A percentile compares a stretch with the other conserved stretches of the same genome.
Evolutionary conservation across 2,888 invertebrate genomes (phyloP).

Genomic region (Drosophila colorata): DNA sequence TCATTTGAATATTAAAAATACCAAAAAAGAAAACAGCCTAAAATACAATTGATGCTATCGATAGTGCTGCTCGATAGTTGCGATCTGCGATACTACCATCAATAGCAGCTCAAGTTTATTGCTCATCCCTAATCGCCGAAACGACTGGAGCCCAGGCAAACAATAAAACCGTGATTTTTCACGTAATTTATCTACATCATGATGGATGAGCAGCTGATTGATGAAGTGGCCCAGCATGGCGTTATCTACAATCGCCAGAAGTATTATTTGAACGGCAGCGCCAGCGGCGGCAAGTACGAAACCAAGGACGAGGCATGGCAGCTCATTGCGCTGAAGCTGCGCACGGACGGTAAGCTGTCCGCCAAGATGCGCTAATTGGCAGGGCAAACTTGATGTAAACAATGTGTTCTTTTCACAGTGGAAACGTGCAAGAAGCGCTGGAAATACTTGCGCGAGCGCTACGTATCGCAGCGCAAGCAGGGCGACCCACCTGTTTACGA

Average conservation of each 20-base stretch:
- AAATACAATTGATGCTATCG: not conserved
- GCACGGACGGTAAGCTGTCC: slow-evolving; percentile 83
- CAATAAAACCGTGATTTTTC: slow-evolving; percentile 28
- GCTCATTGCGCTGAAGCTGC: slow-evolving; percentile 82
- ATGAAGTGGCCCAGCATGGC: slow-evolving; percentile 84
- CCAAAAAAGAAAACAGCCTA: slow-evolving; percentile 4
- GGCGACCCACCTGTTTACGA: slow-evolving; percentile 85
- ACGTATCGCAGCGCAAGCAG: slow-evolving; percentile 85
- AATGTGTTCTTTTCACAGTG: slow-evolving; percentile 64
- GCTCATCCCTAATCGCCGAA: slow-evolving; percentile 38
- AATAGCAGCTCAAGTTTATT: not conserved
- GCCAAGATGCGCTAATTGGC: slow-evolving; percentile 6
- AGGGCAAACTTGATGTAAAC: slow-evolving; percentile 10
- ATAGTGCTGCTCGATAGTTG: slow-evolving; percentile 3
- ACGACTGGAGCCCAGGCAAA: slow-evolving; percentile 39
- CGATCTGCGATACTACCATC: not conserved
- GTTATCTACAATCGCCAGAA: slow-evolving; percentile 85
- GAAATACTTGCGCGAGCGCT: slow-evolving; percentile 85
- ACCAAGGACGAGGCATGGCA: slow-evolving; percentile 85
- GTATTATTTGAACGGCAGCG: slow-evolving; percentile 83
- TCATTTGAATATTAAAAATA: not conserved
- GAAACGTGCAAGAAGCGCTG: slow-evolving; percentile 85
- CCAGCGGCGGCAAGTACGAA: slow-evolving; percentile 82
- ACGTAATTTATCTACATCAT: slow-evolving; percentile 56
- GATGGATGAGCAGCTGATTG: slow-evolving; percentile 85